Base-by-base conservation (phyloP, 1,140 invertebrate species). In the Dendroctonus ponderosae region DNA sequence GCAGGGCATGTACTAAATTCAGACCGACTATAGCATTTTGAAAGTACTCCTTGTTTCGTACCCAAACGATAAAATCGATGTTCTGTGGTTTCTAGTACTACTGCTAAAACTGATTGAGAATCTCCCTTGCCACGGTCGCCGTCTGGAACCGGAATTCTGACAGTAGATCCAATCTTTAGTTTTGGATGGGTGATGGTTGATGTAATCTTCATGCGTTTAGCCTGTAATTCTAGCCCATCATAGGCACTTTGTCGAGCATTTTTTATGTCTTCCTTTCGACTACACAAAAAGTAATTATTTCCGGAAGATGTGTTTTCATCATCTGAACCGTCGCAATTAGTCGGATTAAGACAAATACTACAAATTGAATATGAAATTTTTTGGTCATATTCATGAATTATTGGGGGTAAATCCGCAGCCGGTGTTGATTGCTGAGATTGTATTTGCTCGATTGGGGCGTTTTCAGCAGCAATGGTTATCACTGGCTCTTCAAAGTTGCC, bases 1-100 rank as follows among this genome's bases (percentile, higher is more conserved):
- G 43, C 43, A 44, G 43, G 7, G n/a, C 43, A 44, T n/a, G 43
- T n/a, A 44, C 43, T 44, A 44, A 44, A 44, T n/a, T 44, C 43
- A 7, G 7, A 44, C 43, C 43, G 43, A 44, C 43, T 44, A 44
- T 44, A 44, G n/a, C 43, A n/a, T n/a, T n/a, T n/a, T n/a, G 43
- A 44, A 44, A 44, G 7, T 7, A 44, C n/a, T 44, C 43, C n/a
- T 44, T 44, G n/a, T 44, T 44, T 7, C n/a, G 43, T 44, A n/a
- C n/a, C 43, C 43, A 44, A 44, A 44, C n/a, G 43, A 44, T 44
- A 44, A 44, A 44, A 44, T 7, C 43, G 7, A 44, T 44, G 7
- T 7, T 44, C 43, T 44, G 7, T 44, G n/a, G 43, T 7, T 44
- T 44, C 43, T 44, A 44, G n/a, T n/a, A 44, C 43, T n/a, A 44